A percentile compares a stretch with the other conserved stretches of the same genome.
Conservation (phyloP, 2,888 invertebrate species). For the Clivina fossor region DNA sequence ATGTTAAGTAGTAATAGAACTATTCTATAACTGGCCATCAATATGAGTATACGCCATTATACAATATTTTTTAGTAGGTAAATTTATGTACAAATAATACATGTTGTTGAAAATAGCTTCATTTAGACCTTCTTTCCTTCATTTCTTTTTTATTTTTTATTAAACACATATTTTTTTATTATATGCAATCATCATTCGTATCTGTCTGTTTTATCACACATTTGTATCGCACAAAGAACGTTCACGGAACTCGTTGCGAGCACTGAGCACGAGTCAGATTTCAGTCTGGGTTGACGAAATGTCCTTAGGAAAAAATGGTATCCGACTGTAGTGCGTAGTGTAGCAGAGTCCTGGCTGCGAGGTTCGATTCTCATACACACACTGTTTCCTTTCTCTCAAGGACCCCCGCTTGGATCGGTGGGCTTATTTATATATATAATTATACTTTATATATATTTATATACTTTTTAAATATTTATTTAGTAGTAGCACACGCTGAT, state of each 20-base stretch:
- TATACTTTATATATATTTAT: no score
- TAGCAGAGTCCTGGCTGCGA: conserved; percentile 12
- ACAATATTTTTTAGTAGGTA: conserved; percentile 32
- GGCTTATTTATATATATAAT: background rate
- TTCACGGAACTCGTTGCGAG: conserved; percentile 20
- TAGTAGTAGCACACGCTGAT: background rate
- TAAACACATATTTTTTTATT: conserved; percentile 26
- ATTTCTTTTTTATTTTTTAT: conserved; percentile 31
- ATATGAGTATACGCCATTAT: conserved; percentile 35
- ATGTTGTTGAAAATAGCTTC: conserved; percentile 51
- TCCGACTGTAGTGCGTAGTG: conserved; percentile 14
- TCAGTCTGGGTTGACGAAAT: conserved; percentile 16
- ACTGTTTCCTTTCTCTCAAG: conserved; percentile 7
- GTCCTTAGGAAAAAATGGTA: conserved; percentile 7
- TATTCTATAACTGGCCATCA: conserved; percentile 73
- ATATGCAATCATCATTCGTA: conserved; percentile 9
- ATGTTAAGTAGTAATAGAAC: conserved; percentile 51
- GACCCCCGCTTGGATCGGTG: conserved; percentile 15
- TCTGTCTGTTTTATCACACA: conserved; percentile 30
- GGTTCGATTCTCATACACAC: conserved; percentile 25
- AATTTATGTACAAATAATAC: conserved; percentile 54
- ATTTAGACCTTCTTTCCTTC: conserved; percentile 51
- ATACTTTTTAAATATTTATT: no score
- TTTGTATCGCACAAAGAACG: conserved; percentile 26
- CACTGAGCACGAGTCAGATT: conserved; percentile 24